phyloP scores from a whole-genome alignment of 2,888 invertebrate genomes.

The Drosophila putrida region DNA sequence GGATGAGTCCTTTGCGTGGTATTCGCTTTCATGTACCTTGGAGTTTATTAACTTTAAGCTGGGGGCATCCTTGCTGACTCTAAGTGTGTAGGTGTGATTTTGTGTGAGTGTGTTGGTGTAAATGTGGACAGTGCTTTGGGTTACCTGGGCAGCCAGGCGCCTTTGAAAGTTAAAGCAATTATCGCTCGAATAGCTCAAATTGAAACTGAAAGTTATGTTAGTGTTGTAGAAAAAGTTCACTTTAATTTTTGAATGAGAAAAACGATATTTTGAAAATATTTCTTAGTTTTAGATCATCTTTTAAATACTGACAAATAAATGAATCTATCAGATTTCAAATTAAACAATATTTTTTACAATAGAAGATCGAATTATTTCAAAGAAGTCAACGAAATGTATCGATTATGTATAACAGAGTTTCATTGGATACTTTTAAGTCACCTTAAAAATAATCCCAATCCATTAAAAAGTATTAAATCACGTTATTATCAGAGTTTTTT shows the following conservation, averaged over 20 bases:
- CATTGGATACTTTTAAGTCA: too few relatives aligned
- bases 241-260: background rate
- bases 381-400: too few relatives aligned
- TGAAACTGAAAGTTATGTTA: background rate
- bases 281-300: too few relatives aligned
- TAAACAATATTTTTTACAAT: too few relatives aligned
- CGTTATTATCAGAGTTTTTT: too few relatives aligned
- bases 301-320: too few relatives aligned
- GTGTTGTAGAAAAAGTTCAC: background rate
- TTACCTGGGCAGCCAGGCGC: conserved; percentile 55
- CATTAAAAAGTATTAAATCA: too few relatives aligned
- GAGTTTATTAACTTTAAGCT: conserved; percentile 76
- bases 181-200: conserved; percentile 24
- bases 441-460: too few relatives aligned
- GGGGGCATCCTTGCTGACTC: conserved; percentile 27
- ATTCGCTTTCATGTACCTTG: conserved; percentile 74
- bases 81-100: background rate
- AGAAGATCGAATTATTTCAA: too few relatives aligned
- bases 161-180: conserved; percentile 61
- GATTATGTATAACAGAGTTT: too few relatives aligned
- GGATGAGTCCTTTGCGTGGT: conserved; percentile 63
- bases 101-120: conserved; percentile 7
- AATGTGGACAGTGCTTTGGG: conserved; percentile 44
- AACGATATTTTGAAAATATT: too few relatives aligned
- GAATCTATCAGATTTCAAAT: too few relatives aligned